Evolutionary conservation across 2,888 invertebrate species (phyloP), one percentile per base, ranked within the genome.

Genomic region (Synanthedon tipuliformis): DNA sequence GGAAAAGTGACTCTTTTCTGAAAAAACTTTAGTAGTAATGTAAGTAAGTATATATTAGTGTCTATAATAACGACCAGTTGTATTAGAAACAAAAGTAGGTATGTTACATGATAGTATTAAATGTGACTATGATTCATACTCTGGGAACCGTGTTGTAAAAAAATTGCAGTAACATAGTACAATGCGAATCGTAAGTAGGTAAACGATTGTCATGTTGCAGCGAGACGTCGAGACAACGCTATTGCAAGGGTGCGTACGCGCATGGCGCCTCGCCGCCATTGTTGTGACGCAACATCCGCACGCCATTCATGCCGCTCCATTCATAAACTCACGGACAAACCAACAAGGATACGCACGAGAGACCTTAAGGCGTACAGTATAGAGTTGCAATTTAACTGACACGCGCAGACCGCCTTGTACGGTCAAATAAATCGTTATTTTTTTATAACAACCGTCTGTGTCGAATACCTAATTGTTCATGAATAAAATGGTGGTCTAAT

Each of bases 201-300:
- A 60, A 62, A 60, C 56, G 62, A 65, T 65, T 66, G 64, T 63
- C 61, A 63, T 53, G 57, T 34, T 23, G 23, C 23, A 23, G 23
- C 23, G 23, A 23, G 23, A 49, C 49, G 16, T 7, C 49, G 49
- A 34, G 34, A 34, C 34, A 34, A 10, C 34, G 34, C 34, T 34
- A 34, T 34, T 34, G 16, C 49, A 49, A 66, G 71, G 73, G 70
- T 75, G 78, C 77, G 76, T 71, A 71, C 66, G 71, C 73, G 76
- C 72, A 55, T 54, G 72, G 68, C 75, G 72, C 71, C 72, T 63
- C 54, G 59, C 62, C 56, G 57, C 59, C 68, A 60, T 58, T 58
- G 52, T 53, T 55, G 61, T 79, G 72, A 80, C 72, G 81, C 81
- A 81, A 82, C 67, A 66, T 77, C 77, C 81, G 74, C 66, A 63